Evolutionary conservation across 2,888 invertebrate species (phyloP), one percentile per base, ranked within the genome.

Genomic region (Chymomyza procnemis): DNA sequence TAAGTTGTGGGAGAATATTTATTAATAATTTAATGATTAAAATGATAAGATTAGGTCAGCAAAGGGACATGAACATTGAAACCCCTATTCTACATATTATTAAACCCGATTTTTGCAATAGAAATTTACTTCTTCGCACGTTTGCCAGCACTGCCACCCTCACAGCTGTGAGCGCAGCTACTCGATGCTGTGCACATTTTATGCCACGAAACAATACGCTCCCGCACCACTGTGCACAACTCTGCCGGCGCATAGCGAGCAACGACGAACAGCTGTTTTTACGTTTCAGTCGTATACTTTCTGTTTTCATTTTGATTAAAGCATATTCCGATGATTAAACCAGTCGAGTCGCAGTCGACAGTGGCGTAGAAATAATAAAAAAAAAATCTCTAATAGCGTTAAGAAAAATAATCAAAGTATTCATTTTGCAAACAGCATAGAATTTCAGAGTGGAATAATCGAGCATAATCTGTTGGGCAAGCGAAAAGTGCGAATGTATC

Each of bases 231-330:
- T 74, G 65, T 71, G 58, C 56, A 62, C 71, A 57, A 64, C 61
- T 69, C 61, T 68, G 52, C 56, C 34, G 34, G 34, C 34, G 34
- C 34, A 41, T 41, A 41, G 14, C 64, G 67, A 50, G 4, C 16
- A 50, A 19, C 50, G 50, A 50, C 54, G 54, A 86, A 86, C 81
- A 82, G 81, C 81, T 82, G 81, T 83, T 81, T 58, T 61, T 61
- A 71, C 76, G 76, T 71, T 73, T 74, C 81, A 70, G 73, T 72
- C 80, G 75, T 78, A 78, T 86, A 84, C 80, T 80, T 81, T 79
- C 71, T 82, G 81, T 84, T 81, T 80, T 84, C 84, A 73, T 84
- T 82, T 76, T 80, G 86, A 86, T 84, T 81, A 78, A 86, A 73
- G 86, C 75, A 75, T 79, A 77, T 79, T 75, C 77, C 77, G 78